Evolutionary conservation across 2,113 vertebrate genomes (phyloP), one percentile per base, ranked within the genome.

Genomic region (Erythrolamprus reginae): DNA sequence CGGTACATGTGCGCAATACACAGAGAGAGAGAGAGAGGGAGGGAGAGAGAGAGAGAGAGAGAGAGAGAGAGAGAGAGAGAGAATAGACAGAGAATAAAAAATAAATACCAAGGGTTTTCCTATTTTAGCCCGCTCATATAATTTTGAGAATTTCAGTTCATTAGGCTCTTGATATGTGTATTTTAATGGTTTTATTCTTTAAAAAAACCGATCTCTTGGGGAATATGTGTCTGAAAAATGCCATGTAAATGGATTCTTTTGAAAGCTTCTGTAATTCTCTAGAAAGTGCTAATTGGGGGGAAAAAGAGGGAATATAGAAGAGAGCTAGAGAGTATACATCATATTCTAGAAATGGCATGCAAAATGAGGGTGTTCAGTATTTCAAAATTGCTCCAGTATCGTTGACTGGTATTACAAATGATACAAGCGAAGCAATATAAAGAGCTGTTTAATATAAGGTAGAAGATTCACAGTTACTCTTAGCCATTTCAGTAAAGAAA

Each of bases 391-490:
- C 86, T 52, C 47, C 21, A 6, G 28, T 82, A 92, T 88, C 45
- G 86, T 45, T 87, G 42, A 56, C 53, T 24, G 24, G 12, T 13
- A 3, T 56, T 87, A 42, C 33, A 77, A 42, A 77, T 77, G 38
- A 87, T 42, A 87, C 38, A 42, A 33, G 23, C 10, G 15, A 56
- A 17, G 33, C 38, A 28, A 58, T 87, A 58, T 87, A 56, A 33
- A 56, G 38, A 56, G 53, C 4, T 19, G 33, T 42, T 42, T 77
- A 77, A 77, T 77, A 77, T 42, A 21, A 77, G 17, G 33, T 21
- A 21, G 33, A 77, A 42, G 70, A 56, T 84, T 90, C 89, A 42
- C 90, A 93, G 94, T 92, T 94, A 94, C 0, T 94, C 95, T 88
- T 8, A 26, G 19, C 45, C 48, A 92, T 38, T 0, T 0, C 88